Evolutionary conservation across 2,113 vertebrate species (phyloP).

Genomic region (Oceanodroma tethys): DNA sequence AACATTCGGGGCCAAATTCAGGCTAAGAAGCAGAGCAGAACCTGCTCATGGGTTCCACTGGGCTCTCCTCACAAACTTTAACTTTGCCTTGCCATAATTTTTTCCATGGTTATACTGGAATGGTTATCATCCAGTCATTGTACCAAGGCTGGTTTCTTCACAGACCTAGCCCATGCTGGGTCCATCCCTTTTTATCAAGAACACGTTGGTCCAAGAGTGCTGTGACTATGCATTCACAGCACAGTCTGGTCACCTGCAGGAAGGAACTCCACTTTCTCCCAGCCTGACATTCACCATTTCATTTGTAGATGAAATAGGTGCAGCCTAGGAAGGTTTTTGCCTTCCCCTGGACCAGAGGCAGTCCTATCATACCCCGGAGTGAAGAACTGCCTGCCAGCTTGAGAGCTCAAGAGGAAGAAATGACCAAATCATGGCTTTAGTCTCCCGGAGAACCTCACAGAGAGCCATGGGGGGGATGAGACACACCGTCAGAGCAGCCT

Average conservation of each 20-base stretch:
- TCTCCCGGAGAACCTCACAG: background rate
- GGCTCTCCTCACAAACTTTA: background rate
- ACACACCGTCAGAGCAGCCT: background rate
- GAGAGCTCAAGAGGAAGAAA: background rate
- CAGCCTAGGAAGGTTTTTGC: background rate
- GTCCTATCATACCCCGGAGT: background rate
- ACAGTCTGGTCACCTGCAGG: background rate
- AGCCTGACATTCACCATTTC: background rate
- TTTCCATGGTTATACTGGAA: background rate
- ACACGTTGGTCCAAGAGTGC: background rate
- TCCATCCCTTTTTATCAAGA: background rate
- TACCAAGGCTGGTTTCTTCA: background rate
- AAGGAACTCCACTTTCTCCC: background rate
- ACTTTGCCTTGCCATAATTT: background rate
- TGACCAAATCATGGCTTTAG: background rate
- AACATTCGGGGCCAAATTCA: background rate
- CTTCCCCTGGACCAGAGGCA: background rate
- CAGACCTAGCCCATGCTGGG: background rate
- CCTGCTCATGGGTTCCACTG: background rate
- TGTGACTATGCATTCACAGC: background rate
- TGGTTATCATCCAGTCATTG: background rate
- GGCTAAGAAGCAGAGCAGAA: background rate
- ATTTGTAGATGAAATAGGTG: background rate
- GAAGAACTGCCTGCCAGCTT: background rate
- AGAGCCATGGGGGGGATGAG: background rate